phyloP scores from a whole-genome alignment of 2,113 vertebrate genomes.

The Leiothrix lutea region DNA sequence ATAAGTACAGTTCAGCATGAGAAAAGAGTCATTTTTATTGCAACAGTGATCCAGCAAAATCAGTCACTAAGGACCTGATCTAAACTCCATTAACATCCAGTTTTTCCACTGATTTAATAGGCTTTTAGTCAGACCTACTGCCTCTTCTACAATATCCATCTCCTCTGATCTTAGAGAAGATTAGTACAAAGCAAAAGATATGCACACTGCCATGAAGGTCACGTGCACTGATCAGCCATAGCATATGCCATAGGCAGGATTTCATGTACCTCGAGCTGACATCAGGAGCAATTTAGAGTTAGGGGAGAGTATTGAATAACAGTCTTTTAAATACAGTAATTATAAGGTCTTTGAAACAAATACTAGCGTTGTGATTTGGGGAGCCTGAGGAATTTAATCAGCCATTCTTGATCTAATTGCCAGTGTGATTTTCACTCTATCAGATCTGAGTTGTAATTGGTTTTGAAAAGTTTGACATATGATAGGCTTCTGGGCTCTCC shows the following conservation, averaged over 20 bases:
- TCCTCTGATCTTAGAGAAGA: not conserved
- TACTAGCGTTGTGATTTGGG: conserved; percentile 10
- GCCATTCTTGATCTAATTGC: conserved; percentile 50
- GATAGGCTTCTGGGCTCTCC: conserved; percentile 28
- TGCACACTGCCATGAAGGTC: not conserved
- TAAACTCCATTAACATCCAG: not conserved
- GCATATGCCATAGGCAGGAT: not conserved
- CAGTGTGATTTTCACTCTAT: conserved; percentile 50
- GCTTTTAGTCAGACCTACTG: not conserved
- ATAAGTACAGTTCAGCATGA: not conserved
- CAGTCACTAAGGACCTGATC: not conserved
- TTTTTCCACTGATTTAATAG: not conserved
- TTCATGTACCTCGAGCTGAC: not conserved
- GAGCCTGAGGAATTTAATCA: conserved; percentile 61
- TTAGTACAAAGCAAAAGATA: not conserved
- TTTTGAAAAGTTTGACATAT: conserved; percentile 29
- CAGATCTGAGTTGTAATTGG: conserved; percentile 17
- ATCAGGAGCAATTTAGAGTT: conserved; percentile 17
- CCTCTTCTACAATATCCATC: not conserved
- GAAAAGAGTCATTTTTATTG: not conserved
- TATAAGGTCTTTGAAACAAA: conserved; percentile 55
- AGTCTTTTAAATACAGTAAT: conserved; percentile 31
- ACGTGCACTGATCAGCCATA: not conserved
- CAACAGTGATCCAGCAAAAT: not conserved
- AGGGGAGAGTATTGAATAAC: conserved; percentile 38